Evolutionary conservation across 2,888 invertebrate species (phyloP), one percentile per base, ranked within the genome.

Genomic region (Euproctis similis): DNA sequence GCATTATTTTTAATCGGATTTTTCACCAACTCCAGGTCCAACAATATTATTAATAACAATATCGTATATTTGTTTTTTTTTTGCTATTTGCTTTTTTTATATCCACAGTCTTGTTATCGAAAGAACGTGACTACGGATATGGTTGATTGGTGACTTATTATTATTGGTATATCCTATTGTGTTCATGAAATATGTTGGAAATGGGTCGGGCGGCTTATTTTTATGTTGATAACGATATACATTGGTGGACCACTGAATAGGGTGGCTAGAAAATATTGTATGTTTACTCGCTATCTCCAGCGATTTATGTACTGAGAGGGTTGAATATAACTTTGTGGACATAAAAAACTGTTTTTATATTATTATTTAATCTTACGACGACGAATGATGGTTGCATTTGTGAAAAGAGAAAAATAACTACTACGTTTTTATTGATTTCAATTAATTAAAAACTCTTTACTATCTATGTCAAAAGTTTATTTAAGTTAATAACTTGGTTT

Each of bases 141-240:
- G 46, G 42, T 37, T 35, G 46, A 46, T 42, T 32, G 39, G 47
- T 46, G 51, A 47, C 35, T 17, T 37, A 47, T 39, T 50, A 39
- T 50, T 42, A 46, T 47, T 35, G 39, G 51, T 34, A 30, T 31
- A 17, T 22, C 25, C 34, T 37, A 46, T 47, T 47, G 47, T 47
- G 34, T 20, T 24, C 13, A 25, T 28, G 31, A 49, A 40, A 51
- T 46, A 46, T 40, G 34, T 30, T 21, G 17, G 24, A 27, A 24
- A 21, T 29, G 36, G 28, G 36, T 26, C 22, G 35, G 36, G 24
- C 17, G 38, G 29, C 28, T 35, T 42, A 43, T 46, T 48, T 48
- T 46, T 30, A 51, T 42, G 51, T 38, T 51, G 47, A 51, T 51
- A 30, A 14, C 13, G 5, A 10, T 21, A 10, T 21, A 19, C 19